Evolutionary conservation across 1,140 invertebrate genomes (phyloP), one percentile per base, ranked within the genome.

Genomic region (Platyscapa corneri): DNA sequence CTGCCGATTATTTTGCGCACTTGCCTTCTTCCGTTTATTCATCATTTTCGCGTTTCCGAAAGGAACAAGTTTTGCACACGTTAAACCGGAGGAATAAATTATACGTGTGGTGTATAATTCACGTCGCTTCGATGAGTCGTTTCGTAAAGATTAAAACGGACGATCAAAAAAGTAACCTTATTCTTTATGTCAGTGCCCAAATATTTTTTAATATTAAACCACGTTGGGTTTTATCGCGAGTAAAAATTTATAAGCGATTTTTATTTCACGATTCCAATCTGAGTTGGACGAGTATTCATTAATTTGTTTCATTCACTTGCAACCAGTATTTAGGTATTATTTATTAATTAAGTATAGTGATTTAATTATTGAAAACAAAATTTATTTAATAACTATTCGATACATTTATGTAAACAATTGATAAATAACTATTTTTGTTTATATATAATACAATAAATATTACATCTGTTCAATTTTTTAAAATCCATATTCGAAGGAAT

Each of bases 121-220:
- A 12, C 16, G 49, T 32, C 46, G 75, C 12, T 77, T 77, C 75
- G 75, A 77, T 53, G 75, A 53, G 46, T 77, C 53, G 30, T 77
- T 77, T 10, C 75, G 49, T 5, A 77, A 77, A 12, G 42, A 18
- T 8, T 32, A 53, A 56, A 53, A 77, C 1, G 7, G 16, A 34
- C 49, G 20, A n/a, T 77, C 53, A 77, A 53, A 77, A 53, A 42
- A 18, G 37, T 42, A 74, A 23, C 12, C 70, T 74, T 74, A 3
- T 74, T 37, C 70, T 77, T 53, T 77, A 53, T 27, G 46, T 77
- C 14, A 30, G 27, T 7, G 16, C n/a, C n/a, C 23, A 53, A 23
- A 23, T 53, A 56, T 27, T 56, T 32, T 77, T 77, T 49, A 77
- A 53, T 20, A 16, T 7, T 42, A 67, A 42, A 46, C 32, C 32